These are phyloP conservation scores for Chromobotia macracanthus DNA, from an alignment of 2,797 vertebrate species.

Conservation along the genomic window DNA sequence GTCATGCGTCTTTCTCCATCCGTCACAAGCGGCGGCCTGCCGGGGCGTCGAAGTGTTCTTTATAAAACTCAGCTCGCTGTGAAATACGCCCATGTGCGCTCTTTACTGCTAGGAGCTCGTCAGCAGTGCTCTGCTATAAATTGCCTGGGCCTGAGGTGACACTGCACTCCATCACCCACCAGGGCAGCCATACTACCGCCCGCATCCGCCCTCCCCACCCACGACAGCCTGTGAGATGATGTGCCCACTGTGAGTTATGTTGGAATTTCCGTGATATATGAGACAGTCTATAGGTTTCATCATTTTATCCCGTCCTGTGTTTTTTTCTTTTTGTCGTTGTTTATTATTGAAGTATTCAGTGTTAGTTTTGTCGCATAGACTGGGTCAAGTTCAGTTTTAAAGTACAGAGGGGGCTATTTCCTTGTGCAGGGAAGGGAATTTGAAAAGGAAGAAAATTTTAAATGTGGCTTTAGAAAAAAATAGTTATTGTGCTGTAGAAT, in stretches of 20 bases:
- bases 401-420: not conserved
- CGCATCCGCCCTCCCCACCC: constrained; percentile 69
- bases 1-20: constrained; percentile 99
- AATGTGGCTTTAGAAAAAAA: not conserved
- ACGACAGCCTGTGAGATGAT: constrained; percentile 84
- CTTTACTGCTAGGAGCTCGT: constrained; percentile 99
- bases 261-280: constrained; percentile 88
- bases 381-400: constrained; percentile 31
- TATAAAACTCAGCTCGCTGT: constrained; percentile 99
- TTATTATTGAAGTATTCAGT: constrained; percentile 80
- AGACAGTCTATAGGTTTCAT: constrained; percentile 79
- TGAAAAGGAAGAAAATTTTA: not conserved
- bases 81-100: constrained; percentile 98
- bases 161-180: constrained; percentile 96
- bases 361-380: constrained; percentile 76
- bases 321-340: constrained; percentile 49
- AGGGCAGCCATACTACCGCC: constrained; percentile 81
- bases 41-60: constrained; percentile 98
- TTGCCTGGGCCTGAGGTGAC: constrained; percentile 91
- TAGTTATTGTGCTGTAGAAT: not conserved
- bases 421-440: not conserved
- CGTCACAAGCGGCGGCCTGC: constrained; percentile 91
- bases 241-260: constrained; percentile 95
- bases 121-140: constrained; percentile 97
- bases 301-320: constrained; percentile 67